phyloP scores from a whole-genome alignment of 2,113 vertebrate genomes.

The Kryptolebias marmoratus region DNA sequence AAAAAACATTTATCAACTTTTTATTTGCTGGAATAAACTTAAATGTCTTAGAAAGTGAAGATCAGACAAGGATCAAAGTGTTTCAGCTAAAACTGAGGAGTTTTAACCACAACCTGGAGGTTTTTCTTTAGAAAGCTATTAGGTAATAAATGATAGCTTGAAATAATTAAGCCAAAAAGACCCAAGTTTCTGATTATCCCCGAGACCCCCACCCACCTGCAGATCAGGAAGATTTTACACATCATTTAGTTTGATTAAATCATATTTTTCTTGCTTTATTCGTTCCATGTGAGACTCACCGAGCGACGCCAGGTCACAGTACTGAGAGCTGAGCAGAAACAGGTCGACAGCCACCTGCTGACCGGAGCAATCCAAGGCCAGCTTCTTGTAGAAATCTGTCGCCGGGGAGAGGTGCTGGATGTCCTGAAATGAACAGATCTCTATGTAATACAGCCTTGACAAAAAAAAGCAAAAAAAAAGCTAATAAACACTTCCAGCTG shows the following conservation, averaged over 20 bases:
- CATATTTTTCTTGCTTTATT: neutral
- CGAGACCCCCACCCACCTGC: no score
- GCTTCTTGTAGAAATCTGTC: constrained; percentile 97
- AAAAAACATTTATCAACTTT: no score
- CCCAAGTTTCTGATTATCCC: no score
- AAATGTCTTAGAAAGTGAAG: no score
- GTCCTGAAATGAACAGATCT: constrained; percentile 78
- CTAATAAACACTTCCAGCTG: neutral
- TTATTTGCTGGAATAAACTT: no score
- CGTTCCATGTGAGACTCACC: constrained; percentile 76
- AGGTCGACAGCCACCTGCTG: constrained; percentile 96
- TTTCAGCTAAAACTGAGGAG: no score
- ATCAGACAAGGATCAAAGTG: neutral
- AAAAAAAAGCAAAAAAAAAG: neutral
- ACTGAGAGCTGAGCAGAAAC: constrained; percentile 94
- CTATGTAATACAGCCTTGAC: neutral
- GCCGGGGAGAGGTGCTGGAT: constrained; percentile 92
- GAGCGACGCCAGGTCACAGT: constrained; percentile 93
- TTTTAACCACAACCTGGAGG: no score
- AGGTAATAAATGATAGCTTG: no score
- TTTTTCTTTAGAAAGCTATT: no score
- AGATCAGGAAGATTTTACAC: neutral
- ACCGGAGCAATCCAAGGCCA: constrained; percentile 97
- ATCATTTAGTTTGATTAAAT: neutral
- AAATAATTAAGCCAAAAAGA: no score